phyloP scores from a whole-genome alignment of 2,888 invertebrate species.

The Lacanobia oleracea region DNA sequence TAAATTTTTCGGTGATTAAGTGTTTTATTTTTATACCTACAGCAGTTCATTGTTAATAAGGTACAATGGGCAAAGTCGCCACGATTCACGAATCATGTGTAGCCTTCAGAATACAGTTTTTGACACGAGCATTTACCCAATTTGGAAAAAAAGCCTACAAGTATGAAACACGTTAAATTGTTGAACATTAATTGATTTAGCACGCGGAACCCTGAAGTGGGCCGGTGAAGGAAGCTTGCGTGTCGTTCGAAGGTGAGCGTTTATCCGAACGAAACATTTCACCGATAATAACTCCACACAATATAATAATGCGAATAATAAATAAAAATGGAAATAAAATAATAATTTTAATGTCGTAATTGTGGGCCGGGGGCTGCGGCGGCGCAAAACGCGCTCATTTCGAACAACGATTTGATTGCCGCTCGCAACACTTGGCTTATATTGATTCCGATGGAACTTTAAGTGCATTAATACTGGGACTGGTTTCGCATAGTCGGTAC shows the following conservation, averaged over 20 bases:
- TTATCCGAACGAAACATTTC: slow-evolving; percentile 91
- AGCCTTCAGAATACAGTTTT: slow-evolving; percentile 16
- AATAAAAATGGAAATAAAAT: slow-evolving; percentile 91
- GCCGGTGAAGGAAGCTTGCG: slow-evolving; percentile 81
- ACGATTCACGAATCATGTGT: slow-evolving; percentile 13
- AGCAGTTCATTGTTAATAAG: slow-evolving; percentile 1
- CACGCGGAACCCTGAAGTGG: slow-evolving; percentile 78
- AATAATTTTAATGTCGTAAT: slow-evolving; percentile 90
- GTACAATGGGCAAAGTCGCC: slow-evolving; percentile 8
- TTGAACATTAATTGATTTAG: slow-evolving; percentile 53
- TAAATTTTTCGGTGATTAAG: neutral
- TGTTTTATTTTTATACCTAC: neutral
- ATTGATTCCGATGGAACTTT: slow-evolving; percentile 83
- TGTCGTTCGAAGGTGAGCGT: slow-evolving; percentile 84
- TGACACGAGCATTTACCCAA: slow-evolving; percentile 13
- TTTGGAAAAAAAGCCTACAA: slow-evolving; percentile 29
- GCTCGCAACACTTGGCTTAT: slow-evolving; percentile 76
- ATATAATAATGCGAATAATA: slow-evolving; percentile 91
- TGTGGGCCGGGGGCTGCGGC: slow-evolving; percentile 84
- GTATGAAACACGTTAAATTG: slow-evolving; percentile 41
- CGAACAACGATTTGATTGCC: slow-evolving; percentile 83
- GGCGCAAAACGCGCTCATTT: slow-evolving; percentile 83
- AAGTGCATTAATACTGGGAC: slow-evolving; percentile 75
- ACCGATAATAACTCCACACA: slow-evolving; percentile 91
- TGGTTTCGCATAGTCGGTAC: slow-evolving; percentile 73